Evolutionary conservation across 2,113 vertebrate species (phyloP).

Genomic region (Ictidomys tridecemlineatus): DNA sequence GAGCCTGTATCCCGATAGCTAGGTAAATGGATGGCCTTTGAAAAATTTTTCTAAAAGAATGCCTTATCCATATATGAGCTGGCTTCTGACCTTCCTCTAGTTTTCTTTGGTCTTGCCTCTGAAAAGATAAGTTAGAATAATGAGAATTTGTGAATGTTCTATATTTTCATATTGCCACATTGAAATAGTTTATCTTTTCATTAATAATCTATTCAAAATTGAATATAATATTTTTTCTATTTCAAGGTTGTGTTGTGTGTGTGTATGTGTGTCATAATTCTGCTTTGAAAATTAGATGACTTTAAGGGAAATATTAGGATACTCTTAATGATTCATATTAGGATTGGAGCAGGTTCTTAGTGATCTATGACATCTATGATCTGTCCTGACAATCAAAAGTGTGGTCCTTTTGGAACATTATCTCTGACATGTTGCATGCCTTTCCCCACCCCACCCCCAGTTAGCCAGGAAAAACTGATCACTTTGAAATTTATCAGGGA

Average conservation of each 20-base stretch:
- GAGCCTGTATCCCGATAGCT: neutral
- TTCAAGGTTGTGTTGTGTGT: neutral
- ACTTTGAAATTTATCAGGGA: neutral
- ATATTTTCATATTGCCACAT: neutral
- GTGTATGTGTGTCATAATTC: neutral
- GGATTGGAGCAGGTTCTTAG: neutral
- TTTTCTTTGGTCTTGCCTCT: conserved; percentile 46
- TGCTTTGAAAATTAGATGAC: neutral
- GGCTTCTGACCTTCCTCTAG: conserved; percentile 51
- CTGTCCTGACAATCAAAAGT: neutral
- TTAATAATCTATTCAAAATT: neutral
- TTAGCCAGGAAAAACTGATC: neutral
- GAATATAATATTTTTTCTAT: neutral
- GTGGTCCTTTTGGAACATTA: neutral
- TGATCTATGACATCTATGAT: neutral
- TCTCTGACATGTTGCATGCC: neutral
- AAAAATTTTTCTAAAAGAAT: conserved; percentile 29
- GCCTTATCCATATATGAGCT: conserved; percentile 57
- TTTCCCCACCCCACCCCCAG: neutral
- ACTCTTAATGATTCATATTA: neutral
- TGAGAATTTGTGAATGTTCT: neutral
- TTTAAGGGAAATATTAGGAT: neutral
- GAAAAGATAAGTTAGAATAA: conserved; percentile 63
- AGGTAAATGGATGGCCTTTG: conserved; percentile 29
- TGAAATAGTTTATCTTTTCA: conserved; percentile 6